Evolutionary conservation across 2,113 vertebrate genomes (phyloP).

Genomic region (Zosterops lateralis): DNA sequence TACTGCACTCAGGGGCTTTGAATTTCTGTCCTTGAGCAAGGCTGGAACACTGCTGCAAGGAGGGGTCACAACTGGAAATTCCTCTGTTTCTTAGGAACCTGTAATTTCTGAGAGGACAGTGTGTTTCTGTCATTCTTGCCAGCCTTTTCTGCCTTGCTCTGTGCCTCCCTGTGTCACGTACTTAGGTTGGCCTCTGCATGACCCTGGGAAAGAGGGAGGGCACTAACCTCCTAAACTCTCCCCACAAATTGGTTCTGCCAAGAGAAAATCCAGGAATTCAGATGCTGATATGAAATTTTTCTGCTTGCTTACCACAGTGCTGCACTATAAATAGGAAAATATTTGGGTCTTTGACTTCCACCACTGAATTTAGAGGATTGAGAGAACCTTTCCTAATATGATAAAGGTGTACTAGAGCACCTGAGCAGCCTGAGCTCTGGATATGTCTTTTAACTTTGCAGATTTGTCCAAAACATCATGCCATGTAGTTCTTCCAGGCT

Average conservation of each 20-base stretch:
- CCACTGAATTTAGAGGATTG: neutral
- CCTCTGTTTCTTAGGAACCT: neutral
- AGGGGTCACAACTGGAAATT: neutral
- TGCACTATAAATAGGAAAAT: neutral
- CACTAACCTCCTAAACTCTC: neutral
- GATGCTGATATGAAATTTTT: neutral
- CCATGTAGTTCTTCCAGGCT: neutral
- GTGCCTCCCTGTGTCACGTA: accelerated
- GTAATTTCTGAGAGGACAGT: neutral
- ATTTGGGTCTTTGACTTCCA: neutral
- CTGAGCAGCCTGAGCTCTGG: neutral
- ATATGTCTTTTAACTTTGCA: neutral
- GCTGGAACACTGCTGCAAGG: neutral
- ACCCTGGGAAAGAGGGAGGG: neutral
- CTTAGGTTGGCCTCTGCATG: neutral
- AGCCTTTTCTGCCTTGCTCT: neutral
- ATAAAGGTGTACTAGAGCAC: neutral
- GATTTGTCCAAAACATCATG: neutral
- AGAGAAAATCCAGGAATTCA: conserved; percentile 16
- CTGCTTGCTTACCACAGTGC: neutral
- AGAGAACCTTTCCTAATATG: neutral
- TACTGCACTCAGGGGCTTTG: neutral
- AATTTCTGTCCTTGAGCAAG: neutral
- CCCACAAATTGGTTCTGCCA: neutral
- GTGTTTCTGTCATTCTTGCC: neutral